phyloP scores from a whole-genome alignment of 2,888 invertebrate species.

The Clanis bilineata region DNA sequence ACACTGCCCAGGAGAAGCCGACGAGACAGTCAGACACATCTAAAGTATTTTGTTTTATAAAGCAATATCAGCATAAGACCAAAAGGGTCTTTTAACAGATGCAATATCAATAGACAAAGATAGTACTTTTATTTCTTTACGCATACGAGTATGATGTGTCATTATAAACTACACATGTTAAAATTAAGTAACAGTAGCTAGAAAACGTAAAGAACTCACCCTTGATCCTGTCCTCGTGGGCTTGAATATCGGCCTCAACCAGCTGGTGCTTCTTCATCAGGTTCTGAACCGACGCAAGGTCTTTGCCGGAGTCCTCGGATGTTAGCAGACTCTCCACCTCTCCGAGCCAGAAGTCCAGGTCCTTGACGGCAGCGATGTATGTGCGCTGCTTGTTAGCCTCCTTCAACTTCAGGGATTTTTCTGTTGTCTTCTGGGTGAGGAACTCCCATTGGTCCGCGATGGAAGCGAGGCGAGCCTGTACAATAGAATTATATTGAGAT shows the following conservation, averaged over 20 bases:
- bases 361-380: constrained; percentile 99
- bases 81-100: too few relatives aligned
- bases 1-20: too few relatives aligned
- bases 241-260: constrained; percentile 98
- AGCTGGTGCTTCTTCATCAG: constrained; percentile 99
- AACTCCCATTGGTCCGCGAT: constrained; percentile 99
- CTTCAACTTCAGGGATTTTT: constrained; percentile 98
- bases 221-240: constrained; percentile 96
- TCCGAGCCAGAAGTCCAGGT: constrained; percentile 99
- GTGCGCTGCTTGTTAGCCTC: constrained; percentile 99
- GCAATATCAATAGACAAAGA: too few relatives aligned
- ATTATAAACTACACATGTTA: too few relatives aligned
- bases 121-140: too few relatives aligned
- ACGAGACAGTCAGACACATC: too few relatives aligned
- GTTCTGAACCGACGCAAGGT: constrained; percentile 98
- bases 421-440: constrained; percentile 98
- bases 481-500: neutral
- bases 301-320: constrained; percentile 98
- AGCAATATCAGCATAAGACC: too few relatives aligned
- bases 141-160: too few relatives aligned
- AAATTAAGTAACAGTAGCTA: too few relatives aligned
- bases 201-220: constrained; percentile 75
- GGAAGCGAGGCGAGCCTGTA: constrained; percentile 88
- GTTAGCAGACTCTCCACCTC: constrained; percentile 98
- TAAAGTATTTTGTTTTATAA: too few relatives aligned